Percentiles rank a stretch among this genome's conserved stretches.
These are phyloP conservation scores for Glyphotaelius pellucidus DNA, from an alignment of 2,888 invertebrate genomes.

Conservation along the genomic window DNA sequence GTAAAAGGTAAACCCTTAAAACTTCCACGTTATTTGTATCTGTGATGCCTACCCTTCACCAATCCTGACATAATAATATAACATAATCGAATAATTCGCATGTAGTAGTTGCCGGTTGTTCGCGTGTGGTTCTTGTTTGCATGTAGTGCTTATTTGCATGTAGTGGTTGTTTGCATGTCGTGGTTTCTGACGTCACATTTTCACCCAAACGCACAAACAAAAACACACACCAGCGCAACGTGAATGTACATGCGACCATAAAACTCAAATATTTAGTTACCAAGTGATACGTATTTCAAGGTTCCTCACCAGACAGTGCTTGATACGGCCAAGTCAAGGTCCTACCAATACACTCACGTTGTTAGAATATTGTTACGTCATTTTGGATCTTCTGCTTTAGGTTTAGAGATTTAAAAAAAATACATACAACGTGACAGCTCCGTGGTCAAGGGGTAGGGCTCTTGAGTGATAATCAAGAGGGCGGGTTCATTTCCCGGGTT, in stretches of 20 bases:
- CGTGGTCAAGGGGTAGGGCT: too few relatives aligned
- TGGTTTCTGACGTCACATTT: not conserved
- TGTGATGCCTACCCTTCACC: not conserved
- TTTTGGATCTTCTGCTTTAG: not conserved
- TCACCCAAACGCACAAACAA: not conserved
- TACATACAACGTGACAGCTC: too few relatives aligned
- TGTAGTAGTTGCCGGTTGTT: too few relatives aligned
- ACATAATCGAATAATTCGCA: not conserved
- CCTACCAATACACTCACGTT: not conserved
- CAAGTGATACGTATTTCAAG: not conserved
- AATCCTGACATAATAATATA: not conserved
- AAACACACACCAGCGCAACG: not conserved
- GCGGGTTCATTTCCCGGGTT: too few relatives aligned
- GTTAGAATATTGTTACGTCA: not conserved
- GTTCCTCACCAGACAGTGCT: not conserved
- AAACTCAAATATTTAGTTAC: constrained; percentile 2
- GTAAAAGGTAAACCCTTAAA: not conserved
- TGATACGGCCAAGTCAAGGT: not conserved
- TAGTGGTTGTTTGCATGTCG: not conserved
- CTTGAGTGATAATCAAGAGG: too few relatives aligned
- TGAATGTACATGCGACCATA: not conserved
- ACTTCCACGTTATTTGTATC: not conserved
- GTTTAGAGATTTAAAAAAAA: not conserved
- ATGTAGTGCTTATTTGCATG: not conserved
- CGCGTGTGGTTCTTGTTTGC: not conserved